These are phyloP conservation scores for Galagoides demidoff DNA, from an alignment of 2,797 vertebrate genomes.

Conservation along the genomic window DNA sequence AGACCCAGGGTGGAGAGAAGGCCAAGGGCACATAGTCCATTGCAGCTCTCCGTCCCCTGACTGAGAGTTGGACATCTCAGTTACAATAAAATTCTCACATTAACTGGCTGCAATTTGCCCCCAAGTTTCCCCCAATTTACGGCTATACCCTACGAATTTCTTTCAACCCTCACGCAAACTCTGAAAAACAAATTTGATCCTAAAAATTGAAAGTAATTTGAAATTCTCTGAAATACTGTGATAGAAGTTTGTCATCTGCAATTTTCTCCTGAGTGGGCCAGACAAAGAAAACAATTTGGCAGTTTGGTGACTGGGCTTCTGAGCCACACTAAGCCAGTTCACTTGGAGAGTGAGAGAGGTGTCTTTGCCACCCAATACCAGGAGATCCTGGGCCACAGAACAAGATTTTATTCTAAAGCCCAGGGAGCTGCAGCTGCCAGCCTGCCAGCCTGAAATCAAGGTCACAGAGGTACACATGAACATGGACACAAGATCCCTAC, in stretches of 20 bases:
- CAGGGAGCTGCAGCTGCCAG: neutral
- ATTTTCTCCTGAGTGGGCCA: neutral
- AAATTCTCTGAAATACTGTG: neutral
- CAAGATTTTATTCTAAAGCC: neutral
- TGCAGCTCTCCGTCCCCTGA: no score
- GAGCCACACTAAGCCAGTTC: neutral
- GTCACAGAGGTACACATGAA: neutral
- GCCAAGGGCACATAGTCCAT: fast-evolving
- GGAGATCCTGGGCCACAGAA: neutral
- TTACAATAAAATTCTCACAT: neutral
- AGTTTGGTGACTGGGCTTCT: neutral
- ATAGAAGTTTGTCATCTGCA: neutral
- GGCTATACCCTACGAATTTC: neutral
- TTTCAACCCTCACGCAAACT: neutral
- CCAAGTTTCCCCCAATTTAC: neutral
- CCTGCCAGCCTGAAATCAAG: neutral
- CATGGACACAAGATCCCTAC: neutral
- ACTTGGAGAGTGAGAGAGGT: neutral
- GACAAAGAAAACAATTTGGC: neutral
- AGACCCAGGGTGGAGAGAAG: neutral
- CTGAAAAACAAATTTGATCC: neutral
- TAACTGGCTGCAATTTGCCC: neutral
- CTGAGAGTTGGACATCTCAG: neutral
- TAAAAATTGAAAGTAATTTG: neutral
- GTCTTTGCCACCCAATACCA: neutral